Base-by-base conservation (phyloP, 2,113 vertebrate species). In the Macroglossus sobrinus region DNA sequence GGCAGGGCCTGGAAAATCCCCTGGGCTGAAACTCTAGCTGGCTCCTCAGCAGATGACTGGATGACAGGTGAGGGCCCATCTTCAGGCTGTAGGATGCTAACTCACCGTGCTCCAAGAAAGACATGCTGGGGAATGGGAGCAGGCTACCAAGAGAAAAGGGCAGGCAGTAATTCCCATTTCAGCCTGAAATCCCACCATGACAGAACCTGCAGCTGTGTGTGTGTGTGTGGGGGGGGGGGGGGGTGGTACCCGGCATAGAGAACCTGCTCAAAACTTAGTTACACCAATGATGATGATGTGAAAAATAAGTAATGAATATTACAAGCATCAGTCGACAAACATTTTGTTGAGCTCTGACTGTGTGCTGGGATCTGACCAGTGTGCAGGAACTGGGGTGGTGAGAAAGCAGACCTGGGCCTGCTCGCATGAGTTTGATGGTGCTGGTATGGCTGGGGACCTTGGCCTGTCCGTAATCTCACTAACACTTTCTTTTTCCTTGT, bases 321-420 rank as follows among this genome's bases (percentile, higher is more conserved):
- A n/a, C 26, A 71, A 81, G 33, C 19, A 24, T 5, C 4, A 18
- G 38, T 21, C 30, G 5, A 47, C 5, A n/a, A 30, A n/a, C 18
- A 28, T 3, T 21, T 5, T 5, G 24, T 1, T 7, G 68, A 81
- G 82, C 33, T 72, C 30, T 40, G 59, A 6, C 40, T 50, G 4
- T 8, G 64, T 57, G 38, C 33, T 6, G 15, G 79, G 74, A 35
- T 63, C 35, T 8, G 24, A 18, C 22, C 21, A 19, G 4, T 12
- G n/a, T 1, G 21, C 55, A 57, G 22, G 53, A 64, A 75, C 57
- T 1, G 2, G 0, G 4, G 45, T 5, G 22, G 7, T 22, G 3
- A 19, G 55, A n/a, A 8, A 91, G 71, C 38, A 57, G 78, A 89
- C 38, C 64, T 4, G 15, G 50, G 53, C 43, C 66, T 26, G 63